These are phyloP conservation scores for Colletes latitarsis DNA, from an alignment of 1,140 invertebrate species.

Conservation along the genomic window DNA sequence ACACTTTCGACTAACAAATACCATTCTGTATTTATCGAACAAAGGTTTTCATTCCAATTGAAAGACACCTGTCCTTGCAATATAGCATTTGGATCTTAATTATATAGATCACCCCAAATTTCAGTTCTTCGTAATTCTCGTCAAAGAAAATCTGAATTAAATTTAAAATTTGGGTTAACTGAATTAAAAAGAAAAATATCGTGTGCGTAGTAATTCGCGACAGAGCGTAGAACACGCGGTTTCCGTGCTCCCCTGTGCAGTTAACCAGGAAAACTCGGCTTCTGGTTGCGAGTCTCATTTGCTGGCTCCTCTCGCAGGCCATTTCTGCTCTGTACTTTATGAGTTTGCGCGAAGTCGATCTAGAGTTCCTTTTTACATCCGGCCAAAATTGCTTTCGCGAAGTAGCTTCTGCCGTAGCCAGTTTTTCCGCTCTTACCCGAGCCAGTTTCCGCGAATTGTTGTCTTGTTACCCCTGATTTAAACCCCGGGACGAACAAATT, in stretches of 20 bases:
- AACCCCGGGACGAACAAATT: not conserved
- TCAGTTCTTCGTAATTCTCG: too few species aligned
- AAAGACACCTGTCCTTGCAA: too few species aligned
- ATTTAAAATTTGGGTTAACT: too few species aligned
- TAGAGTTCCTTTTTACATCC: conserved; percentile 37
- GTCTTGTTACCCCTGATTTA: conserved; percentile 21
- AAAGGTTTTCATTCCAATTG: too few species aligned
- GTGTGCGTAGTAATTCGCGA: too few species aligned
- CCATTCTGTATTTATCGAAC: too few species aligned
- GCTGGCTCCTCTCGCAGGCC: conserved; percentile 4
- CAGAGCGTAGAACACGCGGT: not conserved
- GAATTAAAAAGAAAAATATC: too few species aligned
- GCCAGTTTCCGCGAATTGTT: conserved; percentile 6
- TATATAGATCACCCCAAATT: too few species aligned
- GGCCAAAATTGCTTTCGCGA: conserved; percentile 7
- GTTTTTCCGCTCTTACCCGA: conserved; percentile 18
- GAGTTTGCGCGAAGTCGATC: conserved; percentile 23
- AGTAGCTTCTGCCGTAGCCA: conserved; percentile 5
- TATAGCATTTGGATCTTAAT: too few species aligned
- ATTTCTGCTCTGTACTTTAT: conserved; percentile 34
- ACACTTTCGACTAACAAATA: too few species aligned
- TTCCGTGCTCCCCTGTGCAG: not conserved
- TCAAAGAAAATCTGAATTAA: too few species aligned
- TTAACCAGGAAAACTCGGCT: conserved; percentile 7
- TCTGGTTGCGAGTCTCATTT: conserved; percentile 13